These are phyloP conservation scores for Lepeophtheirus salmonis DNA, from an alignment of 1,140 invertebrate genomes.

Conservation along the genomic window DNA sequence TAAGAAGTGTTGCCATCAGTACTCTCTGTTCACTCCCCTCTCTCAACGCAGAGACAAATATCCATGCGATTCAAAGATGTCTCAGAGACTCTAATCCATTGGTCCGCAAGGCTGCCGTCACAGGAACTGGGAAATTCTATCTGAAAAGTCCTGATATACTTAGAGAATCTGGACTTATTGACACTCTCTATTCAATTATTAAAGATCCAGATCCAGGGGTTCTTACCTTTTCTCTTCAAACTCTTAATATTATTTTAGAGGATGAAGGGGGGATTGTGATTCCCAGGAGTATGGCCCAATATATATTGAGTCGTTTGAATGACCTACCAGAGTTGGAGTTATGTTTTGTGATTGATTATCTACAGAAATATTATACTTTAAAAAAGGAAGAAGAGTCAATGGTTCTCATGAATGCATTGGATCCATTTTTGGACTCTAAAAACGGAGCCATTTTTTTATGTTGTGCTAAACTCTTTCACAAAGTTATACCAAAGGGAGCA, in stretches of 20 bases:
- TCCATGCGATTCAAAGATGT: constrained; percentile 4
- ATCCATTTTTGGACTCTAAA: not conserved
- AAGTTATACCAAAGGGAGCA: too few relatives aligned
- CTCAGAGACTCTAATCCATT: constrained; percentile 5
- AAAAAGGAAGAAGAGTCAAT: not conserved
- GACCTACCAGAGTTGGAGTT: constrained; percentile 1
- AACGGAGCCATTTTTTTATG: not conserved
- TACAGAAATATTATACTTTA: not conserved
- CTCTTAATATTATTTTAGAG: not conserved
- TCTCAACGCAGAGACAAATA: not conserved
- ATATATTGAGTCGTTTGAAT: not conserved
- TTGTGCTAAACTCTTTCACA: not conserved
- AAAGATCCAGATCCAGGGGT: constrained; percentile 5
- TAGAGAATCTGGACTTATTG: not conserved
- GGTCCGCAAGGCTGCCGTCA: constrained; percentile 1
- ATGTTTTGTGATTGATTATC: constrained; percentile 3
- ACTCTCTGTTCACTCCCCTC: not conserved
- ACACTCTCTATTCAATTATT: not conserved
- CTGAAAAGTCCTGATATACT: not conserved
- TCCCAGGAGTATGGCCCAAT: not conserved
- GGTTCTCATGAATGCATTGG: not conserved
- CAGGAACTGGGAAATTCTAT: constrained; percentile 10
- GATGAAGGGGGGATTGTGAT: constrained; percentile 11
- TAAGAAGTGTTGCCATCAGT: not conserved
- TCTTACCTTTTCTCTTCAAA: constrained; percentile 7